These are phyloP conservation scores for Macroglossus sobrinus DNA, from an alignment of 2,113 vertebrate species.

Conservation along the genomic window DNA sequence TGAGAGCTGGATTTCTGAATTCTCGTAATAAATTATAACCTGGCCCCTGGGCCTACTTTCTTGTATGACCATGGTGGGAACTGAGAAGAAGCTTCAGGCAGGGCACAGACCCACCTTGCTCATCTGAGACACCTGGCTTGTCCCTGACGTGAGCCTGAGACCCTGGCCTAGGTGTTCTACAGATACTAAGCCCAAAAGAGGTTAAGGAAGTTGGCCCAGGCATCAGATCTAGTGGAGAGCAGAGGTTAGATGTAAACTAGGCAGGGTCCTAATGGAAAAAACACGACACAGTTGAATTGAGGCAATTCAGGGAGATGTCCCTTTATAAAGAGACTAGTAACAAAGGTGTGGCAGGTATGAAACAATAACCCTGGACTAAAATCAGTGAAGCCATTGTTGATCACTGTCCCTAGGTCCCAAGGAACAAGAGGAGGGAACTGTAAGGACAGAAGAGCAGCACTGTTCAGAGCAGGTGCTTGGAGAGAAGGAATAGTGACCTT, in stretches of 20 bases:
- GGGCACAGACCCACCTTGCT: fast-evolving
- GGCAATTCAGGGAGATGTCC: too few relatives aligned
- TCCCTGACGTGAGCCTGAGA: background rate
- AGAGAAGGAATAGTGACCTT: background rate
- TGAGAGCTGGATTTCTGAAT: background rate
- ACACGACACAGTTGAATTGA: background rate
- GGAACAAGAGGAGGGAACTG: background rate
- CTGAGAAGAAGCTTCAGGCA: fast-evolving
- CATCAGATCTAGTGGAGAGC: background rate
- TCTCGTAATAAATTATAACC: background rate
- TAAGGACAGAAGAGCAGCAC: background rate
- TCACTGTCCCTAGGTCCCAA: background rate
- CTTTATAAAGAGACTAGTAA: background rate
- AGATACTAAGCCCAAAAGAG: background rate
- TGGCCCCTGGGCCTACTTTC: background rate
- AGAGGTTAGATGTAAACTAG: background rate
- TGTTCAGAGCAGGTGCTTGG: background rate
- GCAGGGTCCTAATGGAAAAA: background rate
- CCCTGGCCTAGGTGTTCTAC: background rate
- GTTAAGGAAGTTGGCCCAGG: background rate
- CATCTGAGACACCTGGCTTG: background rate
- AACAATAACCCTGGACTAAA: background rate
- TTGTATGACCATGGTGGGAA: fast-evolving
- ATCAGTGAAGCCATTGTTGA: background rate
- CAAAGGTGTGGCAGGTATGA: background rate